Conservation (phyloP, 2,888 invertebrate genomes). For the Hydraecia micacea region DNA sequence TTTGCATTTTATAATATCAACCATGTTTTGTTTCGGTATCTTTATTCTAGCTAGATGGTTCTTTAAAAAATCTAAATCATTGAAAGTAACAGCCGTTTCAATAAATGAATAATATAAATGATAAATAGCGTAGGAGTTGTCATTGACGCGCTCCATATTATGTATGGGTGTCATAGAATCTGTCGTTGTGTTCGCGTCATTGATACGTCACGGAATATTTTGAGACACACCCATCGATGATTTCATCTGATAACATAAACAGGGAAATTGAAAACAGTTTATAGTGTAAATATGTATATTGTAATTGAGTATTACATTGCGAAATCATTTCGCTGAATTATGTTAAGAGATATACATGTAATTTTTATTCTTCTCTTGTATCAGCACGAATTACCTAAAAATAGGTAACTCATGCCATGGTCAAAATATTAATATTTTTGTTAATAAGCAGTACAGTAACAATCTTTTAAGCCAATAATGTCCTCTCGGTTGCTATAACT, state of each 20-base stretch:
- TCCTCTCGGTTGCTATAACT: background rate
- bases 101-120: conserved; percentile 23
- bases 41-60: background rate
- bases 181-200: conserved; percentile 34
- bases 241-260: conserved; percentile 41
- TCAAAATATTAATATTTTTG: background rate
- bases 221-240: conserved; percentile 51
- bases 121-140: conserved; percentile 23
- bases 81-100: background rate
- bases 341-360: background rate
- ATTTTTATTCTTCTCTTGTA: background rate
- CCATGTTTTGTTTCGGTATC: background rate
- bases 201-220: conserved; percentile 51
- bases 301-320: conserved; percentile 14
- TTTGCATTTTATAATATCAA: background rate
- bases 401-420: background rate
- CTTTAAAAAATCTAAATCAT: background rate
- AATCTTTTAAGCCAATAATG: background rate
- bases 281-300: conserved; percentile 1
- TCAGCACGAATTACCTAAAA: background rate
- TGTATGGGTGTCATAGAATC: conserved; percentile 15
- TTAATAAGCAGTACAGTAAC: background rate
- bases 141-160: conserved; percentile 17
- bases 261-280: conserved; percentile 24
- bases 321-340: background rate